Evolutionary conservation across 2,888 invertebrate genomes (phyloP), one percentile per base, ranked within the genome.

Genomic region (Acronicta aceris): DNA sequence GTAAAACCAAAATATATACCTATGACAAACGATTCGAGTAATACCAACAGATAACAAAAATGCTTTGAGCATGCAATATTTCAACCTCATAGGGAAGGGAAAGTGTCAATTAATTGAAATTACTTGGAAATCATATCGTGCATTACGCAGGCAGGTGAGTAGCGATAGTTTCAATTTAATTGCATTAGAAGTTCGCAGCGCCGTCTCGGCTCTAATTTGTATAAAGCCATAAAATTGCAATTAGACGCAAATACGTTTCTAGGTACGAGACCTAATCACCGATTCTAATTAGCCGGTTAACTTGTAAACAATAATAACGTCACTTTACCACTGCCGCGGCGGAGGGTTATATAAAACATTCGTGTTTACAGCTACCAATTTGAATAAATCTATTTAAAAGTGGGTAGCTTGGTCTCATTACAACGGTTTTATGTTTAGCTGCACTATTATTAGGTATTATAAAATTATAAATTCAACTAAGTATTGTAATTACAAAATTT

Each of bases 201-300:
- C 59, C 64, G 40, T 52, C 36, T 53, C 65, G 56, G 50, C 59
- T 55, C 63, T 66, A 73, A 76, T 81, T 80, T 69, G 55, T 61
- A 59, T 38, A 52, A 65, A 79, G 64, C 72, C 72, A 69, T 80
- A 80, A 74, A 80, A 71, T 63, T 68, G 62, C 61, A 76, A 78
- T 73, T 65, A 71, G 58, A 58, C 48, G 63, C 16, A 48, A 65
- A 59, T 60, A 45, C 59, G 27, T 59, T 76, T 59, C 71, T 47
- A 45, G 40, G 60, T 59, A 27, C 50, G 52, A 70, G 43, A 65
- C 56, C 57, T 65, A 59, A 71, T 63, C 55, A 57, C 46, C 25
- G 46, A 10, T 59, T 65, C 50, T 65, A 67, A 77, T 75, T 70
- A 71, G 60, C 54, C 40, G 52, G 49, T 59, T 63, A 59, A 67